Evolutionary conservation across 2,888 invertebrate species (phyloP), one percentile per base, ranked within the genome.

Genomic region (Bursaphelenchus okinawaensis): DNA sequence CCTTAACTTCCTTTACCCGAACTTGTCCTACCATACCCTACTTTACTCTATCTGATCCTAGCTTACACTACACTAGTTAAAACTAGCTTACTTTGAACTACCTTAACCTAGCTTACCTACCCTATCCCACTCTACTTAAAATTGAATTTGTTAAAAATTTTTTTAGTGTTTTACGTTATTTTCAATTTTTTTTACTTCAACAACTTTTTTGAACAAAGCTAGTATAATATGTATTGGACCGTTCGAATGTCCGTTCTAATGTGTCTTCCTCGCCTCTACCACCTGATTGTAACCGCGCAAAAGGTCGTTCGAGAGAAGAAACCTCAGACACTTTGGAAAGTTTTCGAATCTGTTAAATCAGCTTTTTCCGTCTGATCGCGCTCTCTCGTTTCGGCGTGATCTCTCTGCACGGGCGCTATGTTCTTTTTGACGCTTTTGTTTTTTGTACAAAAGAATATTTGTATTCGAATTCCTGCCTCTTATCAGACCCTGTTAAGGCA

Each of bases 261-360:
- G 40, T 40, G 16, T 40, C n/a, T 40, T 40, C 16, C 40, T n/a
- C 40, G 40, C n/a, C n/a, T n/a, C n/a, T n/a, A n/a, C n/a, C 12
- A 40, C 40, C 40, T 40, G 40, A 40, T 40, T 12, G 40, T 3
- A 73, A 3, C 77, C 78, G 40, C 70, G 69, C 65, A 79, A 67
- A n/a, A 79, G 68, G 62, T 79, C 79, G 62, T 74, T 74, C 65
- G 76, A 69, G 19, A 79, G 68, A n/a, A 40, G n/a, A 40, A 40
- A 40, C 40, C 40, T 40, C 40, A 40, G 40, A 40, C 40, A 40
- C 40, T 40, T 40, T 40, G 16, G 16, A 40, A n/a, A 16, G 40
- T 12, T n/a, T 40, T 40, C n/a, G 40, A 40, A 40, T 40, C 40
- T 40, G 40, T 40, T 40, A 40, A 40, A 40, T 40, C 40, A 40